Percentiles rank a stretch among this genome's conserved stretches.
Conservation (phyloP, 2,113 vertebrate genomes). For the Globicephala melas region DNA sequence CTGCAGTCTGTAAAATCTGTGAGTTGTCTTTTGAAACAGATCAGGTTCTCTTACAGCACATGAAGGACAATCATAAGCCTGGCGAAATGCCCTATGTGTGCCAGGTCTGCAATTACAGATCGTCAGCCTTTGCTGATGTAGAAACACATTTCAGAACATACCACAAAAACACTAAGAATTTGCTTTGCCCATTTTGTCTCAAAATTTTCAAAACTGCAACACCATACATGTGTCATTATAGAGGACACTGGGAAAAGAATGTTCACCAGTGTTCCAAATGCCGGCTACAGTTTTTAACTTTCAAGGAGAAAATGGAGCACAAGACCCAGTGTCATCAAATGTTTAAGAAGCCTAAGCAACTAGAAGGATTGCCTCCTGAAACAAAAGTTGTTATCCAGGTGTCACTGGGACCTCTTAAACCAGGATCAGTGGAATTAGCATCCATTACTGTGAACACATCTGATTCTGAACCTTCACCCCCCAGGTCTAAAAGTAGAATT, state of each 20-base stretch:
- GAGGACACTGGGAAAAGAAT: slow-evolving; percentile 60
- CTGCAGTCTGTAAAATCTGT: slow-evolving; percentile 94
- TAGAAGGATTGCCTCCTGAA: slow-evolving; percentile 71
- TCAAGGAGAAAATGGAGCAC: slow-evolving; percentile 76
- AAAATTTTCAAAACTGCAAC: slow-evolving; percentile 92
- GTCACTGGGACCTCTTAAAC: slow-evolving; percentile 13
- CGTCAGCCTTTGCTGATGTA: slow-evolving; percentile 93
- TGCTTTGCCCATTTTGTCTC: slow-evolving; percentile 97
- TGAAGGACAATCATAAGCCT: slow-evolving; percentile 98
- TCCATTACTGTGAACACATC: slow-evolving; percentile 54
- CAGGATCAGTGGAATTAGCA: slow-evolving; percentile 45
- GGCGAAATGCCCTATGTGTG: slow-evolving; percentile 98
- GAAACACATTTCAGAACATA: slow-evolving; percentile 92
- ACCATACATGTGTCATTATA: slow-evolving; percentile 94
- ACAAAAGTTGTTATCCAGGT: slow-evolving; percentile 70
- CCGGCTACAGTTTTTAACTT: slow-evolving; percentile 72
- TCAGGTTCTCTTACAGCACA: slow-evolving; percentile 95
- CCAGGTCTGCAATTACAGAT: slow-evolving; percentile 95
- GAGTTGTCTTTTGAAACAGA: slow-evolving; percentile 83
- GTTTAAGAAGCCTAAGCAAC: slow-evolving; percentile 67
- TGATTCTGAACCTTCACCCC: slow-evolving; percentile 37
- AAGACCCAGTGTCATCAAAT: slow-evolving; percentile 71
- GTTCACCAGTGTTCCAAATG: slow-evolving; percentile 70
- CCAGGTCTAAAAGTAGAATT: not conserved
- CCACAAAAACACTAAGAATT: slow-evolving; percentile 95